These are phyloP conservation scores for Scatophagus argus DNA, from an alignment of 2,113 vertebrate genomes.

Conservation along the genomic window DNA sequence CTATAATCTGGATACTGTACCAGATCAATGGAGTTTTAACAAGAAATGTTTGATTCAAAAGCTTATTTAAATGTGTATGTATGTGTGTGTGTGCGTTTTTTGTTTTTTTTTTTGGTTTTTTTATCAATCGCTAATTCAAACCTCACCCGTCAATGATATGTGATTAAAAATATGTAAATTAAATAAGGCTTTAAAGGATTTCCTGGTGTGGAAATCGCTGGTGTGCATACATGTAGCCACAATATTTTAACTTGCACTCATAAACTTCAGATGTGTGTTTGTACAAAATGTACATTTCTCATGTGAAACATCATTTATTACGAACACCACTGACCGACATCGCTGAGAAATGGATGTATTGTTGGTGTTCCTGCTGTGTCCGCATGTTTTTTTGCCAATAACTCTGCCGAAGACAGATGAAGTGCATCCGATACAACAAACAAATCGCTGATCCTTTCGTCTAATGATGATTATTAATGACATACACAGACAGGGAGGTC, in stretches of 20 bases:
- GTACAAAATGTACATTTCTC: conserved; percentile 11
- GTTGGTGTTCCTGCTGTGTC: conserved; percentile 39
- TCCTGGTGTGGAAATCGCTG: not conserved
- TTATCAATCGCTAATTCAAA: not conserved
- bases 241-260: conserved; percentile 19
- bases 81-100: too few species aligned
- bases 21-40: not conserved
- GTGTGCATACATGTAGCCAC: not conserved
- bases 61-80: not conserved
- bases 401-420: conserved; percentile 41
- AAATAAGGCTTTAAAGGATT: not conserved
- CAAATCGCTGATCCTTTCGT: conserved; percentile 42
- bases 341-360: conserved; percentile 19
- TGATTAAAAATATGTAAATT: not conserved
- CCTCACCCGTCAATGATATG: not conserved
- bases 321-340: not conserved
- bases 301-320: not conserved
- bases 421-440: conserved; percentile 61
- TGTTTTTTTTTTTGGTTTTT: not conserved
- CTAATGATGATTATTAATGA: conserved; percentile 62
- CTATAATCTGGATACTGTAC: conserved; percentile 3
- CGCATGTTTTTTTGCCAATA: conserved; percentile 40
- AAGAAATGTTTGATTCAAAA: not conserved
- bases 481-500: conserved; percentile 49
- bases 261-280: not conserved